These are phyloP conservation scores for Cotesia glomerata DNA, from an alignment of 1,140 invertebrate species.

Conservation along the genomic window DNA sequence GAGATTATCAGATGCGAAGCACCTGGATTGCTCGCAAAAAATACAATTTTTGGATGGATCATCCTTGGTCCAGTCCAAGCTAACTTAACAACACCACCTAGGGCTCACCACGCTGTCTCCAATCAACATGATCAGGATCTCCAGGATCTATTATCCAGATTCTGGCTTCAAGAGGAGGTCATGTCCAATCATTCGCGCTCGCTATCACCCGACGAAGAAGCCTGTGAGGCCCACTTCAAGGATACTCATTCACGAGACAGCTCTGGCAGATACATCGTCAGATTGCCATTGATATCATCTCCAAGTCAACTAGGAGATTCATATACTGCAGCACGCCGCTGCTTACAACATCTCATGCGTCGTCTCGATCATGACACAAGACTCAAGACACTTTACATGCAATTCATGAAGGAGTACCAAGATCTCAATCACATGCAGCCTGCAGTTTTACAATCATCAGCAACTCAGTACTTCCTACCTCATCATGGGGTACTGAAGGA, in stretches of 20 bases:
- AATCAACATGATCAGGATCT: not conserved
- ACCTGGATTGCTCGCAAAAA: not conserved
- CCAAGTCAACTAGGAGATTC: not conserved
- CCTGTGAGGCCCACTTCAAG: constrained; percentile 22
- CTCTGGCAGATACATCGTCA: constrained; percentile 39
- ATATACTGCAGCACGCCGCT: constrained; percentile 9
- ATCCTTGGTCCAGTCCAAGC: not conserved
- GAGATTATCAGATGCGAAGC: not conserved
- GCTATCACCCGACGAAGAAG: constrained; percentile 21
- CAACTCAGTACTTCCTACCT: constrained; percentile 13
- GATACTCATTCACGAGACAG: constrained; percentile 32
- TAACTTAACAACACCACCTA: not conserved
- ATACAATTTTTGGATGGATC: not conserved
- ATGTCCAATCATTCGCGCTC: too few relatives aligned
- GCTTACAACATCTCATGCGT: constrained; percentile 2
- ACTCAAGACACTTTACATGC: not conserved
- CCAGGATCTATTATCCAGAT: not conserved
- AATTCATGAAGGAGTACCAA: constrained; percentile 40
- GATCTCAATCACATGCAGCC: constrained; percentile 30
- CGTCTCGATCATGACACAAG: not conserved
- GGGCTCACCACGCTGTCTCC: not conserved
- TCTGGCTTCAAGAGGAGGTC: constrained; percentile 23
- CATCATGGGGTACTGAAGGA: constrained; percentile 23
- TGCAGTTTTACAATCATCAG: not conserved
- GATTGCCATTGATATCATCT: constrained; percentile 35